Evolutionary conservation across 1,140 invertebrate genomes (phyloP), one percentile per base, ranked within the genome.

Genomic region (Ceratina calcarata): DNA sequence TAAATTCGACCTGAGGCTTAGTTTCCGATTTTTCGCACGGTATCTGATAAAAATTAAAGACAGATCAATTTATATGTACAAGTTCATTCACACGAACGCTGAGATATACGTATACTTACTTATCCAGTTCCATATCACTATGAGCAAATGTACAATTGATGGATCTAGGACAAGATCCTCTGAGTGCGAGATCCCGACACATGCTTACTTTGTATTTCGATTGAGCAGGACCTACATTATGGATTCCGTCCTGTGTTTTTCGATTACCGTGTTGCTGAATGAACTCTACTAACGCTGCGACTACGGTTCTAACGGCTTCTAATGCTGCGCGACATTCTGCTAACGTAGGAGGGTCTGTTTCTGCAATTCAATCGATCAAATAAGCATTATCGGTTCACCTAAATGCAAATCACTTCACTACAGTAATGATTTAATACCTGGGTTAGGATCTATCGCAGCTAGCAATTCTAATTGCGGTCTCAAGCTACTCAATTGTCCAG

Each of bases 141-240:
- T 99, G 98, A 45, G 97, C 97, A 94, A 98, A 99, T 0, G 97
- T 98, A 91, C 98, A 99, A 87, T 95, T 96, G 22, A 95, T 95
- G 7, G 97, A 97, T 37, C 98, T 93, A 0, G 98, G 98, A 92
- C 98, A 99, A 51, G 94, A 95, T 0, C 96, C 95, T 18, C 96
- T 94, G 3, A 96, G 93, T 0, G 96, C 94, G 4, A 98, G 93
- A 92, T 98, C 98, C 6, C 98, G 94, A 87, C 98, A 99, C 95
- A 98, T 96, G 87, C 96, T 97, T 10, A 98, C 97, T 94, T 98
- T 98, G 90, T 98, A 98, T 89, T 97, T 97, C 2, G 95, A 95
- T 71, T 96, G 95, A 49, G 94, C 94, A 6, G 94, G 92, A 3
- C 94, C 91, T 20, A 93, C 91, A 55, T 91, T 89, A 87, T 94